A percentile compares a stretch with the other conserved stretches of the same genome.
These are phyloP conservation scores for Sparus aurata DNA, from an alignment of 2,797 vertebrate genomes.

Conservation along the genomic window DNA sequence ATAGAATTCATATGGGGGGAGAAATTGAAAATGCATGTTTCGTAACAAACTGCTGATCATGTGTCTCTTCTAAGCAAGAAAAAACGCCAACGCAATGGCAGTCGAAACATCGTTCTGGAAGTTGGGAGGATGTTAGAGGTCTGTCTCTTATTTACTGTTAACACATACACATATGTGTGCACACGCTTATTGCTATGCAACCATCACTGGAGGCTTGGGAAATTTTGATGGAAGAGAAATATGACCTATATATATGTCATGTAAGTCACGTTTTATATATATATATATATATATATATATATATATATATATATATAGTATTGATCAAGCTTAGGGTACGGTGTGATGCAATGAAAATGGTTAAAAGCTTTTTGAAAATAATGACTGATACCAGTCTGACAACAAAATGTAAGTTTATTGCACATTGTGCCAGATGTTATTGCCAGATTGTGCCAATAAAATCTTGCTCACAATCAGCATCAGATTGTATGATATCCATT, in stretches of 20 bases:
- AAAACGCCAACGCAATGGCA: conserved; percentile 3
- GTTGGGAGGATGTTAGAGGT: conserved; percentile 22
- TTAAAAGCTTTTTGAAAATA: no score
- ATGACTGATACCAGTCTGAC: neutral
- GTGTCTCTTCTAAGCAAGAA: conserved; percentile 25
- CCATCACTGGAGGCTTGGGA: neutral
- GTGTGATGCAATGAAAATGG: no score
- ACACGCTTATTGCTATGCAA: conserved; percentile 4
- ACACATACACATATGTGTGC: conserved; percentile 7
- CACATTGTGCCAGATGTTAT: neutral
- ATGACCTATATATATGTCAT: neutral
- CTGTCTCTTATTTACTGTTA: conserved; percentile 41
- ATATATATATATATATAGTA: no score
- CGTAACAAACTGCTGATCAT: conserved; percentile 55
- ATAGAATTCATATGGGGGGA: conserved; percentile 54
- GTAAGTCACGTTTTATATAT: no score
- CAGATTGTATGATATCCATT: neutral
- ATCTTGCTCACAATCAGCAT: neutral
- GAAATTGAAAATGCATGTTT: conserved; percentile 56
- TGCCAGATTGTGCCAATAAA: no score
- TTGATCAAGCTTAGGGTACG: no score
- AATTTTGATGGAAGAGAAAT: neutral
- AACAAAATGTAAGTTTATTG: neutral
- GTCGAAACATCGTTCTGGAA: conserved; percentile 19
- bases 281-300: no score